These are phyloP conservation scores for Isaurus tuberculatus DNA, from an alignment of 92 coral and sea anemone species.

Conservation along the genomic window DNA sequence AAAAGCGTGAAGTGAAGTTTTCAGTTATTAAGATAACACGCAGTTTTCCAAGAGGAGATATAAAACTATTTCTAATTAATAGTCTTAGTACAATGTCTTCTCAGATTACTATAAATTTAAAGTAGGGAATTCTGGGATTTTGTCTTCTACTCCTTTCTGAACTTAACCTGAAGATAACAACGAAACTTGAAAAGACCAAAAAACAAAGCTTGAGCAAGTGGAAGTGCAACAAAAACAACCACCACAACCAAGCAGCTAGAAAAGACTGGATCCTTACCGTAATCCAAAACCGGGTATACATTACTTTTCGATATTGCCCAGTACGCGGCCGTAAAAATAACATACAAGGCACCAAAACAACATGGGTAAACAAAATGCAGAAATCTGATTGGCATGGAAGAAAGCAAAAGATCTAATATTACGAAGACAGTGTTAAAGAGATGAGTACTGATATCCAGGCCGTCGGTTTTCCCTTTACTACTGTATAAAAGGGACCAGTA, in stretches of 20 bases:
- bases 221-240: constrained; percentile 58
- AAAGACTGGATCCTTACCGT: constrained; percentile 62
- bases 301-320: constrained; percentile 75
- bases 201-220: constrained; percentile 63
- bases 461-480: constrained; percentile 33
- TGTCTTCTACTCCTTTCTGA: constrained; percentile 16
- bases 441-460: constrained; percentile 79
- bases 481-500: constrained; percentile 78
- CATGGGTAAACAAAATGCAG: constrained; percentile 76
- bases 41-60: no score
- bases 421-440: constrained; percentile 73
- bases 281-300: constrained; percentile 73
- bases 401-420: constrained; percentile 63
- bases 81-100: no score
- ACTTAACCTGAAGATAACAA: constrained; percentile 52
- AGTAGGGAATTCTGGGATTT: no score
- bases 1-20: no score
- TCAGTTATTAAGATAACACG: no score
- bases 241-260: constrained; percentile 64
- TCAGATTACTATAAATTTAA: no score
- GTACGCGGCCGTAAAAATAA: constrained; percentile 76
- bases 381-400: constrained; percentile 73
- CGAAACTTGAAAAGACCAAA: constrained; percentile 87
- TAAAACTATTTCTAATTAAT: no score
- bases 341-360: constrained; percentile 56